Evolutionary conservation across 2,888 invertebrate genomes (phyloP).

Genomic region (Callyntrura guangdongensis): DNA sequence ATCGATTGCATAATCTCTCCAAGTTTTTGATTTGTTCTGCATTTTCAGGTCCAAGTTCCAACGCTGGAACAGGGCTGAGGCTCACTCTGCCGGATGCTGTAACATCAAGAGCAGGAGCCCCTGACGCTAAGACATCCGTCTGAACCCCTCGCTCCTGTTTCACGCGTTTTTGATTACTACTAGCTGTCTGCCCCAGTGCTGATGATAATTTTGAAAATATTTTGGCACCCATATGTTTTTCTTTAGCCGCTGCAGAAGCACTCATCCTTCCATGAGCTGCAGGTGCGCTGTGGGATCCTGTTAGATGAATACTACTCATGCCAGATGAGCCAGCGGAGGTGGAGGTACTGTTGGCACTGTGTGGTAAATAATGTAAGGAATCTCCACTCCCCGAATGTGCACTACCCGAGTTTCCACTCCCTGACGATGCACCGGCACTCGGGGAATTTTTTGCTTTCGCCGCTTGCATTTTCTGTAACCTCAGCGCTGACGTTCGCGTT

Average conservation of each 20-base stretch:
- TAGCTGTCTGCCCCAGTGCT: conserved; percentile 83
- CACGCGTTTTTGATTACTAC: conserved; percentile 83
- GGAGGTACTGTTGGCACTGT: conserved; percentile 71
- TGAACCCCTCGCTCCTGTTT: conserved; percentile 82
- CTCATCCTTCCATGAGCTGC: conserved; percentile 56
- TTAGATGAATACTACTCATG: conserved; percentile 70
- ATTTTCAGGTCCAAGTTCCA: conserved; percentile 74
- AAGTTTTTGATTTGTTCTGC: conserved; percentile 81
- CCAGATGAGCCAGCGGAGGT: conserved; percentile 58
- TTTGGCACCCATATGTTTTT: conserved; percentile 81
- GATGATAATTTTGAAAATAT: conserved; percentile 84
- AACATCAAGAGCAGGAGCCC: conserved; percentile 40
- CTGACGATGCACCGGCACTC: conserved; percentile 63
- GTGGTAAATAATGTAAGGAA: conserved; percentile 81
- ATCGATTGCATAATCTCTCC: conserved; percentile 80
- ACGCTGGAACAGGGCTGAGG: conserved; percentile 77
- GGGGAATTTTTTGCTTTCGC: conserved; percentile 80
- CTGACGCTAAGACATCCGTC: conserved; percentile 73
- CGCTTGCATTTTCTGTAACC: conserved; percentile 84
- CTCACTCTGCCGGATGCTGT: conserved; percentile 44
- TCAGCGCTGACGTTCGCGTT: conserved; percentile 83
- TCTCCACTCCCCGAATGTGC: conserved; percentile 84
- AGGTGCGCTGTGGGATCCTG: conserved; percentile 69
- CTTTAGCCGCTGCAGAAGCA: conserved; percentile 67
- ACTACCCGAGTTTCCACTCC: conserved; percentile 75